Conservation (phyloP, 2,888 invertebrate genomes). For the Platycheirus albimanus region DNA sequence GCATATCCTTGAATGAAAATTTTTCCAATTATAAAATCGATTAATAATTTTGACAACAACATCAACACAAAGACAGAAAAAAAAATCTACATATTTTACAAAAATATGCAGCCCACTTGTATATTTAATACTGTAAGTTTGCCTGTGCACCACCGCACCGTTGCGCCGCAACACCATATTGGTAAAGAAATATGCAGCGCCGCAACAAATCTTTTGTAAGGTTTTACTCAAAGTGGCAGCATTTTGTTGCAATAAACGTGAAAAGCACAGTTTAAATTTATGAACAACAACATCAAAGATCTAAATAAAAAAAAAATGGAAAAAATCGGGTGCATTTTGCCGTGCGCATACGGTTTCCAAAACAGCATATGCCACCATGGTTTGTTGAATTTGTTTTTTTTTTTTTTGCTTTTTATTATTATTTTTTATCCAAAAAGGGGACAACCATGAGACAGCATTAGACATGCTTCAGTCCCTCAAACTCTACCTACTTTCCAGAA, state of each 20-base stretch:
- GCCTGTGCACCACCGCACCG: too few species aligned
- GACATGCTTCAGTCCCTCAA: slow-evolving; percentile 73
- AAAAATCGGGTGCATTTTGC: slow-evolving; percentile 47
- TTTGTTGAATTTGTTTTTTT: slow-evolving; percentile 58
- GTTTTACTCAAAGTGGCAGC: slow-evolving; percentile 38
- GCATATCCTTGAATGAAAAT: background rate
- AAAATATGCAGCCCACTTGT: slow-evolving; percentile 25
- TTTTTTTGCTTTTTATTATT: slow-evolving; percentile 15
- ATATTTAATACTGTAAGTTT: background rate
- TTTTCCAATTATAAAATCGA: slow-evolving; percentile 15
- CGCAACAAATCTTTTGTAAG: slow-evolving; percentile 59
- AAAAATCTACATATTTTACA: background rate
- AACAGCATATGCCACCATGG: slow-evolving; percentile 24
- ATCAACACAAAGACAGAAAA: too few species aligned
- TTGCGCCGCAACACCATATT: slow-evolving; percentile 20
- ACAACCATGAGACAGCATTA: slow-evolving; percentile 73
- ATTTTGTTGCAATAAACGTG: slow-evolving; percentile 51
- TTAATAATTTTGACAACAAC: slow-evolving; percentile 19
- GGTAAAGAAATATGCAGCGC: slow-evolving; percentile 41
- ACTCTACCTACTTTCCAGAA: slow-evolving; percentile 68
- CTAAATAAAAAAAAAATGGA: slow-evolving; percentile 22
- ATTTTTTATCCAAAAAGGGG: slow-evolving; percentile 59
- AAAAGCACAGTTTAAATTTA: slow-evolving; percentile 50
- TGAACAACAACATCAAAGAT: slow-evolving; percentile 28
- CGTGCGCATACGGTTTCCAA: slow-evolving; percentile 15